These are phyloP conservation scores for Drosophila burlai DNA, from an alignment of 1,140 invertebrate species.

Conservation along the genomic window DNA sequence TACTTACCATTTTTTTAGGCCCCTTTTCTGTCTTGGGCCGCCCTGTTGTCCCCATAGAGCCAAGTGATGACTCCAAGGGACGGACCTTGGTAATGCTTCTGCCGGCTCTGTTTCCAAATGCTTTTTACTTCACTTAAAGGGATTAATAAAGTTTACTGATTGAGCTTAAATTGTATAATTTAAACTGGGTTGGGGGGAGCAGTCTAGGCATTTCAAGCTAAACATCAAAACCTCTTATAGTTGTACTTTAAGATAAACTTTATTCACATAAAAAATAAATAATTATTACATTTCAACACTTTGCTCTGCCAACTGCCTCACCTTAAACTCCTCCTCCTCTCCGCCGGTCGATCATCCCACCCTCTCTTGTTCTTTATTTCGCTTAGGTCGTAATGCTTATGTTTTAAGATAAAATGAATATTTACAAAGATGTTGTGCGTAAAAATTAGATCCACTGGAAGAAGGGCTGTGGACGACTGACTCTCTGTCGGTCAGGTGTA, in stretches of 20 bases:
- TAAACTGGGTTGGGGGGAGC: neutral
- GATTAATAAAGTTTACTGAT: slow-evolving; percentile 10
- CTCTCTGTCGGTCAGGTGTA: slow-evolving; percentile 22
- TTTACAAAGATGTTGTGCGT: slow-evolving; percentile 76
- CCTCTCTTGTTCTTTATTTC: slow-evolving; percentile 37
- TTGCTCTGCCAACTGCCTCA: slow-evolving; percentile 42
- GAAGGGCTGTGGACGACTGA: slow-evolving; percentile 28
- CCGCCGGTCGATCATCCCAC: slow-evolving; percentile 24
- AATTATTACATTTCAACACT: slow-evolving; percentile 77
- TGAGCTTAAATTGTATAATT: neutral
- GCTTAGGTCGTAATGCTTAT: slow-evolving; percentile 60
- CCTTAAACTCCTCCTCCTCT: slow-evolving; percentile 33
- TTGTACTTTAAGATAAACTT: slow-evolving; percentile 77
- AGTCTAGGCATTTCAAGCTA: no score
- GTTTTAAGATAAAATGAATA: slow-evolving; percentile 71
- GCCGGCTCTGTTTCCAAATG: slow-evolving; percentile 12
- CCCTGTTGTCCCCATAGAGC: slow-evolving; percentile 7
- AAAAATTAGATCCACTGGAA: slow-evolving; percentile 59
- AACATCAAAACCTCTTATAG: neutral
- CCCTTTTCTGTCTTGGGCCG: slow-evolving; percentile 1
- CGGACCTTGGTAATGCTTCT: slow-evolving; percentile 8
- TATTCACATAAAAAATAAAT: slow-evolving; percentile 83
- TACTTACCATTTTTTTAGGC: neutral
- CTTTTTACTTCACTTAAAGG: neutral
- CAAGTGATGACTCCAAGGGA: neutral